Evolutionary conservation across 2,113 vertebrate species (phyloP).

Genomic region (Dipodomys merriami): DNA sequence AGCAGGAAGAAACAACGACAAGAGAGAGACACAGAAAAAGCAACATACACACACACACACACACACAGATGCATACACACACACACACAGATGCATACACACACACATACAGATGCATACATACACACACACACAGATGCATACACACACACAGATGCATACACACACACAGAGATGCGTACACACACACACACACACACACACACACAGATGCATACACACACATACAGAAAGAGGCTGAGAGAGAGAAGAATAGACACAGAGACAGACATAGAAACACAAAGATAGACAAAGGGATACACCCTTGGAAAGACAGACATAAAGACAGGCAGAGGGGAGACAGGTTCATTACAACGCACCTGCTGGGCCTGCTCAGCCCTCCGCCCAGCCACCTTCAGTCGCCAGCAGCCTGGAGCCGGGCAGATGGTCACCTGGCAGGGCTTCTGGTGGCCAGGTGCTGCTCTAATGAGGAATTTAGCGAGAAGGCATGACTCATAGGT

Average conservation of each 20-base stretch:
- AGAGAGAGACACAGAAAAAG: background rate
- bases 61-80: background rate
- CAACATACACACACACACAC: background rate
- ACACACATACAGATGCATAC: background rate
- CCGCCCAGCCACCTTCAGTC: background rate
- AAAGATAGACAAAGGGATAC: background rate
- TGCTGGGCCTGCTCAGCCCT: background rate
- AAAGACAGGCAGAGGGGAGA: background rate
- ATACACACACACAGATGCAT: background rate
- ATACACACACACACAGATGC: too few species aligned
- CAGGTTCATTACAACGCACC: background rate
- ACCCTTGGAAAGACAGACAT: background rate
- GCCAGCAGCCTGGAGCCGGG: background rate
- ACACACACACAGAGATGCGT: background rate
- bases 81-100: too few species aligned
- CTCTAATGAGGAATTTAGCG: conserved; percentile 40
- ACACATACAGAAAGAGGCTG: background rate
- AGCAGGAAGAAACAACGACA: background rate
- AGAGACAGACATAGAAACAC: rapidly evolving
- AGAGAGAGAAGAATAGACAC: background rate
- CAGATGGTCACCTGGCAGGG: conserved; percentile 3
- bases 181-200: background rate
- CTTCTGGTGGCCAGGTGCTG: background rate
- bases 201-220: background rate
- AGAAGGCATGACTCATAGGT: background rate